phyloP scores from a whole-genome alignment of 37 sponge, comb jelly and placozoan species.

The Bolinopsis microptera region DNA sequence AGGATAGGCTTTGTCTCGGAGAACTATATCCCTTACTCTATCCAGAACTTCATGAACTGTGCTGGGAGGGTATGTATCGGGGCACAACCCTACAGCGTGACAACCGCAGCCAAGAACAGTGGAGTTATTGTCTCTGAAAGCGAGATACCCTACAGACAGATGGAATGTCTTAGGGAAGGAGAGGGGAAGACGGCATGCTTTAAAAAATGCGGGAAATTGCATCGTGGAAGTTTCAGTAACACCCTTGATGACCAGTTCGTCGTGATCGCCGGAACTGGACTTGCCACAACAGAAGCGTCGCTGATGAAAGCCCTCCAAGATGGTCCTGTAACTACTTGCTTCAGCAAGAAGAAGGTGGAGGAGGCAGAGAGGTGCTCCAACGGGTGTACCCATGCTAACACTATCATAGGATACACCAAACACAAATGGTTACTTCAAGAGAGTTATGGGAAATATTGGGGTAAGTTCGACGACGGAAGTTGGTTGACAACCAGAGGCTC shows the following conservation, averaged over 20 bases:
- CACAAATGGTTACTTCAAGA: background rate
- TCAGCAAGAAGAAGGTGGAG: background rate
- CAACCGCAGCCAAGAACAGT: background rate
- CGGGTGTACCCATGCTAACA: conserved; percentile 30
- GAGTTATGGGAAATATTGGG: conserved; percentile 8
- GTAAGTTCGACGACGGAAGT: background rate
- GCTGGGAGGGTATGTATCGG: background rate
- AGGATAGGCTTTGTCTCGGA: conserved; percentile 37
- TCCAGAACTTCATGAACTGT: conserved; percentile 64
- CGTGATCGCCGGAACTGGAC: background rate
- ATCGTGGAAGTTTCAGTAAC: background rate
- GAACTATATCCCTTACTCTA: conserved; percentile 53
- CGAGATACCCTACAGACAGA: background rate
- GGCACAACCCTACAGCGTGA: background rate
- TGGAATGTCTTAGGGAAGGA: background rate
- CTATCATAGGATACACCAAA: conserved; percentile 5
- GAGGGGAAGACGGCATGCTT: background rate
- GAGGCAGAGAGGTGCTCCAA: background rate
- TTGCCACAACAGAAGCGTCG: background rate
- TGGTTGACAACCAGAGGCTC: background rate
- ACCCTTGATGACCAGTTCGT: conserved; percentile 47
- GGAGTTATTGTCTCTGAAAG: background rate
- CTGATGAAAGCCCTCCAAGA: conserved; percentile 32
- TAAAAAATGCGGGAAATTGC: background rate
- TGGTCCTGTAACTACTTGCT: conserved; percentile 41